Percentiles rank a stretch among this genome's conserved stretches.
These are phyloP conservation scores for Pelecanoides urinatrix DNA, from an alignment of 2,113 vertebrate species.

Conservation along the genomic window DNA sequence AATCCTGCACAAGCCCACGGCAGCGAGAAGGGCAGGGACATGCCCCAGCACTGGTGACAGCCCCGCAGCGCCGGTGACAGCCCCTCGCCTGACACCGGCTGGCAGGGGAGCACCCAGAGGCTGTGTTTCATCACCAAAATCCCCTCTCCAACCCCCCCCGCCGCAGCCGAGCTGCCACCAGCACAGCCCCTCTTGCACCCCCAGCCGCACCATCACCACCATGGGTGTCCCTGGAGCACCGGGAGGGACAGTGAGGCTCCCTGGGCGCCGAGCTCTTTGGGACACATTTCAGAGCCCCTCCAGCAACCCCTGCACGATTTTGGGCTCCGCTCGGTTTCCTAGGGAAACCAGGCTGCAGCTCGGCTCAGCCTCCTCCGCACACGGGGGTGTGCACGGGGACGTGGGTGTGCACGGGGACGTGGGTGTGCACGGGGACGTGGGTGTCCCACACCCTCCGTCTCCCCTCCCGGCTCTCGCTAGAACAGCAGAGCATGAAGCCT, in stretches of 20 bases:
- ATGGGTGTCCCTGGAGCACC: rapidly evolving
- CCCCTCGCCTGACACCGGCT: background rate
- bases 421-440: background rate
- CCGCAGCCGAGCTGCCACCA: background rate
- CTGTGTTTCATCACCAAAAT: background rate
- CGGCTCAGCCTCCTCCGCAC: background rate
- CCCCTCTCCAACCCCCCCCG: rapidly evolving
- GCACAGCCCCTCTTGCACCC: background rate
- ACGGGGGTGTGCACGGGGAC: background rate
- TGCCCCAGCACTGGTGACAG: rapidly evolving
- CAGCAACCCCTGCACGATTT: background rate
- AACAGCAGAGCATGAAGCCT: background rate
- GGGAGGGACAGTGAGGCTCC: rapidly evolving
- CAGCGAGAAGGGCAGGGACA: background rate
- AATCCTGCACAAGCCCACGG: rapidly evolving
- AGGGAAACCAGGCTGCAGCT: slow-evolving; percentile 35
- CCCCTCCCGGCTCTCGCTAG: background rate
- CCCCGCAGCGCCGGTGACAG: background rate
- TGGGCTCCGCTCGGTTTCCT: slow-evolving; percentile 18
- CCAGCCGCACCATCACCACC: rapidly evolving
- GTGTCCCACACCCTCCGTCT: background rate
- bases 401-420: background rate
- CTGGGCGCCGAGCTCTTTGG: rapidly evolving
- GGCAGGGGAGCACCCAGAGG: rapidly evolving
- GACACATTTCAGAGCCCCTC: background rate